phyloP scores from a whole-genome alignment of 1,140 invertebrate species.

The Drosophila equinoxialis region DNA sequence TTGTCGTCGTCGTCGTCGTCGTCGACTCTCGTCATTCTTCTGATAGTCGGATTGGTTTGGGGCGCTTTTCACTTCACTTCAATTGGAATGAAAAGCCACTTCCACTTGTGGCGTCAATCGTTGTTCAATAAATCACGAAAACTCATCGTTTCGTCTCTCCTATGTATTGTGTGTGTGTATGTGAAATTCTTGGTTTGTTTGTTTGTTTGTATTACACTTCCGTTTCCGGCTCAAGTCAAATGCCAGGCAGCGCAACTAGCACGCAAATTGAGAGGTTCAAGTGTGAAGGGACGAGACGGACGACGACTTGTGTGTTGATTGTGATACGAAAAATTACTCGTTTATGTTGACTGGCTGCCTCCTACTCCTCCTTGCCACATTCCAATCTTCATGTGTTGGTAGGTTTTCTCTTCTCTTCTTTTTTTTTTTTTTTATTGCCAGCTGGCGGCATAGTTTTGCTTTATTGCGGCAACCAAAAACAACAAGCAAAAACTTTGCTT shows the following conservation, averaged over 20 bases:
- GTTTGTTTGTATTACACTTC: slow-evolving; percentile 64
- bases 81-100: slow-evolving; percentile 53
- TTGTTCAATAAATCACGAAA: slow-evolving; percentile 61
- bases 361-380: not conserved
- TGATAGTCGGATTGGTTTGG: slow-evolving; percentile 28
- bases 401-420: slow-evolving; percentile 21
- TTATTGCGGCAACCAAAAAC: slow-evolving; percentile 52
- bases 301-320: slow-evolving; percentile 16
- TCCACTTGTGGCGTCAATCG: slow-evolving; percentile 67
- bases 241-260: slow-evolving; percentile 31
- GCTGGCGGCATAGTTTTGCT: slow-evolving; percentile 53
- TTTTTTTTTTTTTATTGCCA: slow-evolving; percentile 35
- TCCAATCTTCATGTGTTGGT: not conserved
- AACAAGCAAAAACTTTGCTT: slow-evolving; percentile 47
- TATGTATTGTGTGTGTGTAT: slow-evolving; percentile 11
- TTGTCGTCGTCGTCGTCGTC: not conserved
- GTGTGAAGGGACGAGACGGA: not conserved
- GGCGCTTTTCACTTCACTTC: slow-evolving; percentile 52
- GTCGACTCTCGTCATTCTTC: not conserved
- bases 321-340: slow-evolving; percentile 22
- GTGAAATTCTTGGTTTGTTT: slow-evolving; percentile 15
- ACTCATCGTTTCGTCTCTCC: slow-evolving; percentile 42
- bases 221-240: slow-evolving; percentile 61
- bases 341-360: slow-evolving; percentile 7
- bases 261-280: slow-evolving; percentile 60